Evolutionary conservation across 2,113 vertebrate genomes (phyloP).

Genomic region (Himantopus leucocephalus): DNA sequence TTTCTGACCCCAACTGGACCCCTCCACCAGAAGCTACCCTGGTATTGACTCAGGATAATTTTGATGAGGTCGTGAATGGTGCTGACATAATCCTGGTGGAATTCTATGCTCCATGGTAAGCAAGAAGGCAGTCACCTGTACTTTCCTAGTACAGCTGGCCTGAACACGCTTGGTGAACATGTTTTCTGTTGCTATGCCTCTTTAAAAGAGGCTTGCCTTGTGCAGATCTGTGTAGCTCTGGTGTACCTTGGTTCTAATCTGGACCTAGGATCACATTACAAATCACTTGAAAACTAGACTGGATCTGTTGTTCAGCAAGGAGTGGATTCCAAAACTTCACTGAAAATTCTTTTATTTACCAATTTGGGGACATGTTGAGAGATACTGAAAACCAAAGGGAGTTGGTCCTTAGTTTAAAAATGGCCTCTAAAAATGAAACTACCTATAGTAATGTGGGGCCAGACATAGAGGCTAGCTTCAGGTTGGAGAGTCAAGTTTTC

Average conservation of each 20-base stretch:
- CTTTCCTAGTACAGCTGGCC: background rate
- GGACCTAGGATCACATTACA: background rate
- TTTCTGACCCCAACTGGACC: constrained; percentile 89
- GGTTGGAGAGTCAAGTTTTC: background rate
- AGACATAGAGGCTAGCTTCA: background rate
- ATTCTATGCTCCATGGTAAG: constrained; percentile 98
- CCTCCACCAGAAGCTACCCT: constrained; percentile 92
- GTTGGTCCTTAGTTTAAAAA: background rate
- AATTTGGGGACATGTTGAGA: background rate
- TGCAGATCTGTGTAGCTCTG: background rate
- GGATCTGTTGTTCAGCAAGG: background rate
- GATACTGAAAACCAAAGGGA: background rate
- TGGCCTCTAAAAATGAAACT: background rate
- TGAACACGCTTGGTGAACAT: background rate
- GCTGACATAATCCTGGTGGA: constrained; percentile 97
- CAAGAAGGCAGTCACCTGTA: background rate
- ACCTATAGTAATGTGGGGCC: background rate
- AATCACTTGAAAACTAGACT: background rate
- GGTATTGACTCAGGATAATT: constrained; percentile 92
- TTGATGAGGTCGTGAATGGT: constrained; percentile 84
- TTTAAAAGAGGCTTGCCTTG: background rate
- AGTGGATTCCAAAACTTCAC: background rate
- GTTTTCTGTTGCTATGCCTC: background rate
- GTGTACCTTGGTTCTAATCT: background rate
- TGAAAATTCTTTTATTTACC: background rate